Percentiles rank a stretch among this genome's conserved stretches.
Evolutionary conservation across 2,888 invertebrate species (phyloP).

Genomic region (Drosophila nigritarsus): DNA sequence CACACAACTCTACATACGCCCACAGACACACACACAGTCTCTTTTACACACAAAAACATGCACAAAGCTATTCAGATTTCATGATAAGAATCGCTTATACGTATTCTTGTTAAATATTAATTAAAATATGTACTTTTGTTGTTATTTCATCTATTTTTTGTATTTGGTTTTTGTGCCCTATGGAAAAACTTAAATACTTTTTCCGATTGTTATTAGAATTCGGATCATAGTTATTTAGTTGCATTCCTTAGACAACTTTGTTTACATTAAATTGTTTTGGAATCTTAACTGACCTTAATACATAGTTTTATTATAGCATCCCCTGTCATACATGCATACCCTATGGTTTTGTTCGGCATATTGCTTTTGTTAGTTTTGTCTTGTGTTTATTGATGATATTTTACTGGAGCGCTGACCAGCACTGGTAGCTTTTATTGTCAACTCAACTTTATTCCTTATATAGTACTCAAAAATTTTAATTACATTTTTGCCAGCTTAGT

Average conservation of each 20-base stretch:
- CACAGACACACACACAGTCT: slow-evolving; percentile 13
- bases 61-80: slow-evolving; percentile 49
- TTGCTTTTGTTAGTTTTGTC: not conserved
- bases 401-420: not conserved
- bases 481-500: not conserved
- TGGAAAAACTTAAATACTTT: not conserved
- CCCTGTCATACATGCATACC: too few species aligned
- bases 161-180: slow-evolving; percentile 9
- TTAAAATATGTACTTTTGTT: slow-evolving; percentile 73
- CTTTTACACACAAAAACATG: slow-evolving; percentile 3
- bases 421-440: not conserved
- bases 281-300: not conserved
- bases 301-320: not conserved
- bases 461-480: not conserved
- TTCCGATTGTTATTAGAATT: slow-evolving; percentile 5
- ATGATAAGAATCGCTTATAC: slow-evolving; percentile 67
- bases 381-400: not conserved
- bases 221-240: not conserved
- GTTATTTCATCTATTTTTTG: slow-evolving; percentile 21
- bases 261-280: slow-evolving; percentile 3
- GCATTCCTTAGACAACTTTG: not conserved
- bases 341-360: not conserved
- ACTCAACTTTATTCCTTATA: not conserved
- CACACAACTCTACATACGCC: slow-evolving; percentile 22
- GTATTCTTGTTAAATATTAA: slow-evolving; percentile 82